A percentile compares a stretch with the other conserved stretches of the same genome.
Evolutionary conservation across 1,140 invertebrate species (phyloP).

Genomic region (Heliconius himera): DNA sequence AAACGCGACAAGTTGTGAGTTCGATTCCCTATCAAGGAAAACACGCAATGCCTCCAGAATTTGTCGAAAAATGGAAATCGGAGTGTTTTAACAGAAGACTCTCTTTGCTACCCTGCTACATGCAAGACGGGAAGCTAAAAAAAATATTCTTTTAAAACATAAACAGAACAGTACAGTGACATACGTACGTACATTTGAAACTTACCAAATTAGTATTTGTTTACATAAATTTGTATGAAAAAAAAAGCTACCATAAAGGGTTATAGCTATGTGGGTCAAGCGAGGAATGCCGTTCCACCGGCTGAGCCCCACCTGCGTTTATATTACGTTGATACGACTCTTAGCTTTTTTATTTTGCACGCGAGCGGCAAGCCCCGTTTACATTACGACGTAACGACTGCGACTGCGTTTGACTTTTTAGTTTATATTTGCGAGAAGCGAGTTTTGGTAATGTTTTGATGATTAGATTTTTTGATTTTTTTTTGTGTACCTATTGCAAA

Average conservation of each 20-base stretch:
- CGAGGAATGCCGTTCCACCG: slow-evolving; percentile 64
- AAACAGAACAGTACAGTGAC: neutral
- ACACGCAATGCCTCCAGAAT: too few relatives aligned
- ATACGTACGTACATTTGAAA: neutral
- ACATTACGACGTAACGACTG: slow-evolving; percentile 12
- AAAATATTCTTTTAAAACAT: neutral
- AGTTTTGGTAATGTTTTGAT: neutral
- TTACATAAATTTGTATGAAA: slow-evolving; percentile 35
- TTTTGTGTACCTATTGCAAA: neutral
- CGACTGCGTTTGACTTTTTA: neutral
- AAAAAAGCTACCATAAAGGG: slow-evolving; percentile 34
- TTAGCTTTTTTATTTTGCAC: slow-evolving; percentile 22
- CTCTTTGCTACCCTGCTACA: too few relatives aligned
- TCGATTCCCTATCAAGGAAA: too few relatives aligned
- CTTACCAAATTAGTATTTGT: slow-evolving; percentile 30
- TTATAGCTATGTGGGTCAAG: slow-evolving; percentile 71
- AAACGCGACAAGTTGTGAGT: too few relatives aligned
- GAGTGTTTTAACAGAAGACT: too few relatives aligned
- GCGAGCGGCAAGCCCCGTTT: slow-evolving; percentile 17
- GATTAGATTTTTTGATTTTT: neutral
- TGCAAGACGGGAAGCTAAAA: too few relatives aligned
- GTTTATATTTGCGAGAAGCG: neutral
- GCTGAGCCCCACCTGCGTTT: slow-evolving; percentile 63
- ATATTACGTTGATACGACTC: slow-evolving; percentile 26
- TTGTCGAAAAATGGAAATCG: too few relatives aligned